Evolutionary conservation across 2,113 vertebrate species (phyloP), one percentile per base, ranked within the genome.

Genomic region (Balaeniceps rex): DNA sequence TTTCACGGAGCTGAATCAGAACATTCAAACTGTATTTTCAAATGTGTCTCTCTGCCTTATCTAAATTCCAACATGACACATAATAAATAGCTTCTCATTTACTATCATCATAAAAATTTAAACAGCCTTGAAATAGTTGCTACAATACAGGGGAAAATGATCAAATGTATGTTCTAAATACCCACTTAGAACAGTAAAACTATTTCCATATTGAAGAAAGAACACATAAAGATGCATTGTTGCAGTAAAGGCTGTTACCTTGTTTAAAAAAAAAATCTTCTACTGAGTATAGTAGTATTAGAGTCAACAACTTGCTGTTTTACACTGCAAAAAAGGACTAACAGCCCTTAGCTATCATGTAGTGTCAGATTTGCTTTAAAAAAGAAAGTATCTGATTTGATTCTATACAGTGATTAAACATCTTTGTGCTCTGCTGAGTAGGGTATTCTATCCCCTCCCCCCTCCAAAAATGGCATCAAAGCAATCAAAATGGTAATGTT

Each of bases 401-500:
- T 98, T 97, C 97, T 76, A 87, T 95, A 88, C 97, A 97, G 97
- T 98, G 98, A 98, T 98, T 98, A 98, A 98, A 98, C 97, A 98
- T 97, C 97, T 98, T 98, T 98, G 98, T 98, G 98, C 98, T 97
- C 97, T 97, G 98, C 98, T 98, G 98, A 99, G 98, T 98, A 98
- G 97, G 97, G 98, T 97, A 98, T 98, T 98, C 98, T 98, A 83
- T 97, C 98, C 98, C 98, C 98, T 98, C 98, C 97, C 96, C 98
- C 97, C 98, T 98, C 98, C 98, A 98, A 99, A 99, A 99, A 99
- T 98, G 99, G 99, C 99, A 99, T 99, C 99, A 99, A 99, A 99
- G 99, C 99, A 99, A 99, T 99, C 99, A 99, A 99, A 99, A 99
- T 99, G 99, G 99, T 98, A 99, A 99, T 99, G 99, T 98, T 98